These are phyloP conservation scores for Macrophya alboannulata DNA, from an alignment of 2,888 invertebrate genomes.

Conservation along the genomic window DNA sequence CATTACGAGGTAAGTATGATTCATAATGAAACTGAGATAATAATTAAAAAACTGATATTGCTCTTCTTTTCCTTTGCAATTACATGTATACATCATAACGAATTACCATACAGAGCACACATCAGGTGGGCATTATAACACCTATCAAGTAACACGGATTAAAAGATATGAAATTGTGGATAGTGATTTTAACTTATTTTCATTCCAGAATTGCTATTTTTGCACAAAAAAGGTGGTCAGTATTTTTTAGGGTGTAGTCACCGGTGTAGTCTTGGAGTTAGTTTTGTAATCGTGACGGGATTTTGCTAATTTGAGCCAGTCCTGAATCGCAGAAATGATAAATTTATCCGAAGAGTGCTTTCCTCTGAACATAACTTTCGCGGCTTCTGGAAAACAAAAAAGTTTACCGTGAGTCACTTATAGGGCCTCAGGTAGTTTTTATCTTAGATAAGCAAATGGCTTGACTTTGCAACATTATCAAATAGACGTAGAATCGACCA, in stretches of 20 bases:
- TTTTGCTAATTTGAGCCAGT: constrained; percentile 36
- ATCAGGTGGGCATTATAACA: background rate
- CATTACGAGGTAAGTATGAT: background rate
- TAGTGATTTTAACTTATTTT: background rate
- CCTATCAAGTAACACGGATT: background rate
- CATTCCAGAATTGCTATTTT: background rate
- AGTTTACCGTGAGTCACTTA: background rate
- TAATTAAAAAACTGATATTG: background rate
- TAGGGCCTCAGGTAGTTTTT: background rate
- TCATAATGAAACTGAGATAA: background rate
- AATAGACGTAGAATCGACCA: background rate
- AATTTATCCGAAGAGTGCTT: constrained; percentile 24
- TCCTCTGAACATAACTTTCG: constrained; percentile 11
- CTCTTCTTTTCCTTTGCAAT: background rate
- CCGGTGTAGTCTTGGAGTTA: background rate
- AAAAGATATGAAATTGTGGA: background rate
- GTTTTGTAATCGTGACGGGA: constrained; percentile 19
- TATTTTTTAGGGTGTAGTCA: background rate
- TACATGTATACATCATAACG: background rate
- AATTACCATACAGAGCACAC: background rate
- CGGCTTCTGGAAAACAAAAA: constrained; percentile 16
- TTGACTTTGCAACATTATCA: background rate
- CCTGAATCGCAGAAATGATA: constrained; percentile 21
- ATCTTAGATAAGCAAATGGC: constrained; percentile 1
- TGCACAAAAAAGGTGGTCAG: background rate